Evolutionary conservation across 2,113 vertebrate species (phyloP), one percentile per base, ranked within the genome.

Genomic region (Xiphophorus maculatus): DNA sequence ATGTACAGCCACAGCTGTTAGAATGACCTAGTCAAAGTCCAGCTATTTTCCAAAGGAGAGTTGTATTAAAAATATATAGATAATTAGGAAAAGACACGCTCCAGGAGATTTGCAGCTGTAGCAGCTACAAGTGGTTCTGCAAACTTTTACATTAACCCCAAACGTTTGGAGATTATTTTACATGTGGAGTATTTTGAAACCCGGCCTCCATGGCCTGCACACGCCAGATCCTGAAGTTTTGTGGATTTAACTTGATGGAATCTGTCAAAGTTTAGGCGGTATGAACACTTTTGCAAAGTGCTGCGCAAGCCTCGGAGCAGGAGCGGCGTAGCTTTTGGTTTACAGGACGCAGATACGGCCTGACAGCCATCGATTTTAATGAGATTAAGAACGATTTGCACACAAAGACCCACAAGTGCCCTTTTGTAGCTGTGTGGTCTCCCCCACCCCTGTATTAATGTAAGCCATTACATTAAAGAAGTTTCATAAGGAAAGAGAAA

Each of bases 401-500:
- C 30, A 28, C 48, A 63, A 62, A 85, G 72, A 73, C 76, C 80
- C 8, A 69, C 33, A 12, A 73, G 75, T 78, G 73, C 8, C 60
- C 83, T 80, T 86, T 83, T 82, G 80, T 83, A 60, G 81, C 82
- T 88, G 90, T 87, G 86, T 89, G 89, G 88, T 89, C 77, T 32
- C 29, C 29, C 15, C 62, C 73, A 54, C 64, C 58, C 42, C 81
- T 63, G 32, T 64, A n/a, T 44, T 73, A 76, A 84, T 82, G 83
- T 78, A 70, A 81, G 87, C 73, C 83, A 88, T 89, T 89, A 91
- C 91, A 89, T 91, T 86, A 84, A 83, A 88, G 79, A 76, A 68
- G 60, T 80, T 86, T 83, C 72, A 74, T 70, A 78, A 73, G 76
- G 74, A 81, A 62, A 73, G 44, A 68, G 79, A 78, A 82, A 69